A percentile compares a stretch with the other conserved stretches of the same genome.
phyloP scores from a whole-genome alignment of 2,797 vertebrate species.

The Tadarida brasiliensis region DNA sequence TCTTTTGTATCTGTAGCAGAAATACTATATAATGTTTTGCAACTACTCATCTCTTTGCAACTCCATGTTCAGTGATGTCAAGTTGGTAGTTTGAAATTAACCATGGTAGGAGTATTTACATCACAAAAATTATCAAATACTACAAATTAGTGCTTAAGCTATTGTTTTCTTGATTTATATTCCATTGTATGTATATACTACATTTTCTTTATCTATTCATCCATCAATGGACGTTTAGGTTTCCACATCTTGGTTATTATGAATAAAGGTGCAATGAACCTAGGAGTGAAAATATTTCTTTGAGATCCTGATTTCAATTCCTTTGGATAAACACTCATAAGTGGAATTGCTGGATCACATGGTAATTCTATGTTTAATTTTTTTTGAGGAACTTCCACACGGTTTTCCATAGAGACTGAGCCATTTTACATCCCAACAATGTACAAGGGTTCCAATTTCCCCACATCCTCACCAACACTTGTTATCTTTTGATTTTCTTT shows the following conservation, averaged over 20 bases:
- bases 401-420: not conserved
- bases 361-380: not conserved
- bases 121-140: slow-evolving; percentile 44
- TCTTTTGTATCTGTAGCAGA: not conserved
- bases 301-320: not conserved
- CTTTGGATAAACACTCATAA: not conserved
- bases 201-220: slow-evolving; percentile 1
- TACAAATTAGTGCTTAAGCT: slow-evolving; percentile 55
- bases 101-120: not conserved
- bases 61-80: not conserved
- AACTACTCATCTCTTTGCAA: slow-evolving; percentile 3
- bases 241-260: not conserved
- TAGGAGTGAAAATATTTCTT: not conserved
- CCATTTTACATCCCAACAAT: not conserved
- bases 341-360: not conserved
- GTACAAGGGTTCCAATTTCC: not conserved
- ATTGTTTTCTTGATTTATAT: slow-evolving; percentile 53
- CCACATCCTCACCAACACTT: not conserved
- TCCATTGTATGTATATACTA: not conserved
- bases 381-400: not conserved
- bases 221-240: not conserved
- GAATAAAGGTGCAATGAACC: not conserved
- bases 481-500: not conserved
- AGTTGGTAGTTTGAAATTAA: slow-evolving; percentile 26
- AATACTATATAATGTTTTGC: not conserved